Percentiles rank a stretch among this genome's conserved stretches.
These are phyloP conservation scores for Sanderia malayensis DNA, from an alignment of 30 jellyfish, hydroid and myxozoan species.

Conservation along the genomic window DNA sequence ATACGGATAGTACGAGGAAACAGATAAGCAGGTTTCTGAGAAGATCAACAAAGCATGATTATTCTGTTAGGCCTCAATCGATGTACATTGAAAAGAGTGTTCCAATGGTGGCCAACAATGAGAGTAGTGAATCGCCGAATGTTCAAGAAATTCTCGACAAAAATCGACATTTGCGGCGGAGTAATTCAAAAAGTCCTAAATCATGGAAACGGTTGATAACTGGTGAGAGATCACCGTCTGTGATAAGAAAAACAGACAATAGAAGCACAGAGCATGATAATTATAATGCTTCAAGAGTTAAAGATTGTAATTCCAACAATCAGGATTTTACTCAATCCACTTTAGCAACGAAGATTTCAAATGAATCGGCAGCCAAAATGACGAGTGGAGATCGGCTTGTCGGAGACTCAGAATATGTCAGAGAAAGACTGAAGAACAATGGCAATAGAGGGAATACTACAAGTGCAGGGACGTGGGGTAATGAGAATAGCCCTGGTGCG, in stretches of 20 bases:
- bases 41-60: slow-evolving; percentile 44
- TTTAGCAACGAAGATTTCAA: too few species aligned
- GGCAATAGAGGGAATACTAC: background rate
- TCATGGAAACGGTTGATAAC: slow-evolving; percentile 45
- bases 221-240: slow-evolving; percentile 30
- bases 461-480: background rate
- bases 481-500: background rate
- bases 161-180: slow-evolving; percentile 33
- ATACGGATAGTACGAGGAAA: slow-evolving; percentile 25
- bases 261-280: too few species aligned
- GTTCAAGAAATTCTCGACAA: slow-evolving; percentile 52
- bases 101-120: background rate
- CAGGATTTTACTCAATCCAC: too few species aligned
- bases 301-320: too few species aligned
- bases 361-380: too few species aligned
- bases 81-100: slow-evolving; percentile 21
- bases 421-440: slow-evolving; percentile 21
- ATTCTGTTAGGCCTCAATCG: slow-evolving; percentile 46
- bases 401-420: too few species aligned
- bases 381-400: too few species aligned
- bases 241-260: background rate
- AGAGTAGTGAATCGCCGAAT: background rate
- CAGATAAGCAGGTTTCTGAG: slow-evolving; percentile 49
- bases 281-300: too few species aligned
- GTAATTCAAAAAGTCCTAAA: slow-evolving; percentile 33